These are phyloP conservation scores for Melitaea athalia DNA, from an alignment of 2,888 invertebrate species.

Conservation along the genomic window DNA sequence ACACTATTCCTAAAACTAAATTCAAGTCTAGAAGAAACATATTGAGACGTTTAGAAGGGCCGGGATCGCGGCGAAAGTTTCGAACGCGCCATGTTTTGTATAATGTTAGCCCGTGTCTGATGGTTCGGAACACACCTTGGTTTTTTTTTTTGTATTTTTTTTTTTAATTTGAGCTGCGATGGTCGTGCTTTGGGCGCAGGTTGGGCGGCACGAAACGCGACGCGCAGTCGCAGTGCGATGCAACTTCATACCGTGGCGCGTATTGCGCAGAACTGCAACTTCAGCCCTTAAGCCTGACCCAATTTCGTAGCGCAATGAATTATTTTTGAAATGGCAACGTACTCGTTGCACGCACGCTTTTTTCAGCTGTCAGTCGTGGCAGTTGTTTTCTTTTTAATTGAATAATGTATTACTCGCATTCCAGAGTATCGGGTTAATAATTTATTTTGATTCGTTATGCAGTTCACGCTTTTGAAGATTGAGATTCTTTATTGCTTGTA, in stretches of 20 bases:
- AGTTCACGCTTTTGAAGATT: neutral
- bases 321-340: slow-evolving; percentile 77
- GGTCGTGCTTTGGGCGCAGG: slow-evolving; percentile 40
- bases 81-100: slow-evolving; percentile 36
- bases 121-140: slow-evolving; percentile 38
- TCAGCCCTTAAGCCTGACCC: slow-evolving; percentile 61
- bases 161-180: slow-evolving; percentile 39
- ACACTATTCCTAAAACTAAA: slow-evolving; percentile 38
- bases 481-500: neutral
- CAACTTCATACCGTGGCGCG: slow-evolving; percentile 35
- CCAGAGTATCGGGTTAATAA: neutral
- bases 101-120: slow-evolving; percentile 24
- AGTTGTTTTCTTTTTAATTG: slow-evolving; percentile 2
- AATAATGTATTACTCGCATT: slow-evolving; percentile 11
- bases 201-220: slow-evolving; percentile 45
- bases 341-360: slow-evolving; percentile 53
- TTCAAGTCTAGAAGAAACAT: slow-evolving; percentile 37
- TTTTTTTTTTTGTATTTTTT: slow-evolving; percentile 43
- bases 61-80: slow-evolving; percentile 22
- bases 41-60: slow-evolving; percentile 26
- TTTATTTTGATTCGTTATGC: neutral
- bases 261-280: slow-evolving; percentile 45
- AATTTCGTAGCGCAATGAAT: slow-evolving; percentile 66
- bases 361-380: slow-evolving; percentile 10
- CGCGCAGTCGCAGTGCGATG: slow-evolving; percentile 49